A percentile compares a stretch with the other conserved stretches of the same genome.
Evolutionary conservation across 30 jellyfish, hydroid and myxozoan genomes (phyloP).

Genomic region (Hydra vulgaris): DNA sequence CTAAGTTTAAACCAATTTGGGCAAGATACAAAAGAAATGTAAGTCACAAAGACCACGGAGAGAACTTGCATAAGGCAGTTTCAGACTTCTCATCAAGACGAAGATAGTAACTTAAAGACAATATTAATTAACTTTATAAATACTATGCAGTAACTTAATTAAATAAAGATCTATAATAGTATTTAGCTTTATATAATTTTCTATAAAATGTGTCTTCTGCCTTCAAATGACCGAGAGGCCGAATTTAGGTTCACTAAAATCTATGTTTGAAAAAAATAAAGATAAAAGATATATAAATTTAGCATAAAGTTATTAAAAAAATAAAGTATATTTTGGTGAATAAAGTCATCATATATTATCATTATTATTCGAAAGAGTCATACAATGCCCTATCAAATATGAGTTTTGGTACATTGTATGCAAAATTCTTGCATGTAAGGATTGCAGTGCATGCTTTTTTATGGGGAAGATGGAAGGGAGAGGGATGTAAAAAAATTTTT

Average conservation of each 20-base stretch:
- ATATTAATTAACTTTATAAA: neutral
- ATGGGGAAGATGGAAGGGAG: neutral
- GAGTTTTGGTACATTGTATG: neutral
- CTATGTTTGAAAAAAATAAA: neutral
- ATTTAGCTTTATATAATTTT: neutral
- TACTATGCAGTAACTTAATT: neutral
- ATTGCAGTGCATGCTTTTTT: neutral
- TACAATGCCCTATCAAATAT: neutral
- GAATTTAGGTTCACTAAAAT: neutral
- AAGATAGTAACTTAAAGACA: neutral
- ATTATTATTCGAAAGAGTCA: neutral
- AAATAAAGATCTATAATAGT: neutral
- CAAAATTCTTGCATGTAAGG: too few species aligned
- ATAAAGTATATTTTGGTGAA: neutral
- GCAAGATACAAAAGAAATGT: neutral
- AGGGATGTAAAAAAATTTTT: neutral
- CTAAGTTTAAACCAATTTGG: neutral
- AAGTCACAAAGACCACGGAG: neutral
- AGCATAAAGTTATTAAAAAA: neutral
- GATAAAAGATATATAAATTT: neutral
- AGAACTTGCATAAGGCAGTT: neutral
- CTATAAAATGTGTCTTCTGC: neutral
- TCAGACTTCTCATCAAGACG: neutral
- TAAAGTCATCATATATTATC: neutral
- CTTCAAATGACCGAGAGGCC: neutral